Conservation (phyloP, 2,113 vertebrate genomes). For the Brachionichthys hirsutus region DNA sequence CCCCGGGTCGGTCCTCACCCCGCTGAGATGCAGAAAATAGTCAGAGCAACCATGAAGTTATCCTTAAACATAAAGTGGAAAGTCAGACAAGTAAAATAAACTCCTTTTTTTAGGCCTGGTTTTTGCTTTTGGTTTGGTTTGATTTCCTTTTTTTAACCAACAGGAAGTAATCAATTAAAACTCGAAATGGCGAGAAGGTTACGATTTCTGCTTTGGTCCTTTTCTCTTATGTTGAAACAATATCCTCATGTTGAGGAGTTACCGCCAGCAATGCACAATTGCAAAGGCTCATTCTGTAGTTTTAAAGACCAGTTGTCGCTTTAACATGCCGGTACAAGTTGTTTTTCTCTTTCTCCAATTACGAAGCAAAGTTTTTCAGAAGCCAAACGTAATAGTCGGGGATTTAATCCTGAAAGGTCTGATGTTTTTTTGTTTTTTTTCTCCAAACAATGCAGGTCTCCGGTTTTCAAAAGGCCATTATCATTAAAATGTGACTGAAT, state of each 20-base stretch:
- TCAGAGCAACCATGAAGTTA: neutral
- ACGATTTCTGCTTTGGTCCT: too few relatives aligned
- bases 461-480: neutral
- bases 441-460: neutral
- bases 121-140: too few relatives aligned
- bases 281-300: too few relatives aligned
- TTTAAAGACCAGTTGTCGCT: too few relatives aligned
- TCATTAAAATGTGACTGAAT: conserved; percentile 5
- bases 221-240: too few relatives aligned
- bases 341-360: neutral
- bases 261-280: too few relatives aligned
- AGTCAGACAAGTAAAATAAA: neutral
- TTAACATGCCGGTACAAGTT: too few relatives aligned
- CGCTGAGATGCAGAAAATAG: neutral
- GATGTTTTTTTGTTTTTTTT: too few relatives aligned
- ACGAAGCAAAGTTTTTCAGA: neutral
- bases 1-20: too few relatives aligned
- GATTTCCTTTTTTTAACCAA: neutral
- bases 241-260: neutral
- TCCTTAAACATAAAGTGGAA: neutral
- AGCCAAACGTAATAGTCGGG: too few relatives aligned
- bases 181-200: neutral
- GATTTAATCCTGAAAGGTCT: neutral
- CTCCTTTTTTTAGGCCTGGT: too few relatives aligned
- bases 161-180: neutral